Conservation (phyloP, 2,888 invertebrate genomes). For the Pollenia angustigena region DNA sequence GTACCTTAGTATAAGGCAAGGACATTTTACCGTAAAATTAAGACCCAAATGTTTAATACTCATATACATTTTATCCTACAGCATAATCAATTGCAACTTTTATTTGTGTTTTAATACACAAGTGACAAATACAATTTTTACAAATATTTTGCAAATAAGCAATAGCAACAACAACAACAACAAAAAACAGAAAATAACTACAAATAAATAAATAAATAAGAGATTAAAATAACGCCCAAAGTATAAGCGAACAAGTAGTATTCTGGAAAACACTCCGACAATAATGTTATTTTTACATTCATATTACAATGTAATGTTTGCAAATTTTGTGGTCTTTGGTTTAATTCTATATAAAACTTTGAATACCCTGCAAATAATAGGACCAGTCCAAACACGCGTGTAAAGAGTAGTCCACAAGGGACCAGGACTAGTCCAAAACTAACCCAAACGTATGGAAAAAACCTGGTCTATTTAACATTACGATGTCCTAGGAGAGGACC, state of each 20-base stretch:
- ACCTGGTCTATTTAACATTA: too few relatives aligned
- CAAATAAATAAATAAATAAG: conserved; percentile 23
- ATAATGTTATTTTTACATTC: conserved; percentile 26
- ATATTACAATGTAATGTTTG: conserved; percentile 42
- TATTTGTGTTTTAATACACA: conserved; percentile 36
- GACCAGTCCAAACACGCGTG: too few relatives aligned
- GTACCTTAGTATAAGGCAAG: too few relatives aligned
- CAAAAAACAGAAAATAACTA: not conserved
- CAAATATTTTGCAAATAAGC: conserved; percentile 43
- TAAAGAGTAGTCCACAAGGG: too few relatives aligned
- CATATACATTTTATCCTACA: conserved; percentile 25
- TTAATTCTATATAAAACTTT: conserved; percentile 23
- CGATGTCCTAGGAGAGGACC: too few relatives aligned
- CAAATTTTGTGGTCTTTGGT: conserved; percentile 50
- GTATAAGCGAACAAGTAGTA: conserved; percentile 6
- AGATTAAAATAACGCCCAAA: conserved; percentile 27
- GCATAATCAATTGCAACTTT: conserved; percentile 63
- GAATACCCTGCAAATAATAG: too few relatives aligned
- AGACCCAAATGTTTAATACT: conserved; percentile 1
- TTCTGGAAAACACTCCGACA: not conserved
- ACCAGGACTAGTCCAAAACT: too few relatives aligned
- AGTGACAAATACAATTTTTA: conserved; percentile 50
- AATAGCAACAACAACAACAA: conserved; percentile 51
- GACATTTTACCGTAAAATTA: not conserved
- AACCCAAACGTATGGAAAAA: too few relatives aligned